Percentiles rank a stretch among this genome's conserved stretches.
Conservation (phyloP, 2,113 vertebrate species). For the Periophthalmus modestus region DNA sequence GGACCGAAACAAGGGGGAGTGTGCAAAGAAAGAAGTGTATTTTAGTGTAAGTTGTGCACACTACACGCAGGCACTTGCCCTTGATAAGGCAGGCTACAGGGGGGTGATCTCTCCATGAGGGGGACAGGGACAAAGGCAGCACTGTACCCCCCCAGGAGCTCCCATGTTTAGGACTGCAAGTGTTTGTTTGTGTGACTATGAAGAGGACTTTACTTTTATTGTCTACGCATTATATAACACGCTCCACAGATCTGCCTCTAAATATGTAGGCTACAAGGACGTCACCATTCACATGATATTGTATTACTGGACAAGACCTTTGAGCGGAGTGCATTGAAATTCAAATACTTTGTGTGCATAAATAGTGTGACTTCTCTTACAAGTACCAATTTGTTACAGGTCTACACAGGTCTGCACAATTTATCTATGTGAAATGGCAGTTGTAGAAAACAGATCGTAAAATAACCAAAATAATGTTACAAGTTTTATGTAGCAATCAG, state of each 20-base stretch:
- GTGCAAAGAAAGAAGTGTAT: conserved; percentile 59
- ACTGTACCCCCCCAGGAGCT: conserved; percentile 71
- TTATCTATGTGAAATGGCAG: too few species aligned
- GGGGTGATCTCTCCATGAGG: conserved; percentile 68
- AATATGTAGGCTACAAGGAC: conserved; percentile 44
- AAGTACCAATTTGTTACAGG: neutral
- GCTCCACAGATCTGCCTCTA: conserved; percentile 19
- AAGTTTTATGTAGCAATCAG: too few species aligned
- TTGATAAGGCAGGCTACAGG: conserved; percentile 61
- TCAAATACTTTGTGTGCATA: neutral
- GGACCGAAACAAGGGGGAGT: conserved; percentile 54
- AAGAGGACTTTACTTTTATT: conserved; percentile 57
- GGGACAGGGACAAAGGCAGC: conserved; percentile 73
- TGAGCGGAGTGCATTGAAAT: conserved; percentile 2
- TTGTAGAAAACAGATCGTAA: too few species aligned
- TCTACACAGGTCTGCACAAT: too few species aligned
- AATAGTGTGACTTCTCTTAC: neutral
- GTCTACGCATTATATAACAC: conserved; percentile 19
- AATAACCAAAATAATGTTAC: too few species aligned
- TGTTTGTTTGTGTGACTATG: conserved; percentile 49
- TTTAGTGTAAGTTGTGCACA: conserved; percentile 54
- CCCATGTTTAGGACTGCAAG: conserved; percentile 51
- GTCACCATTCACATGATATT: conserved; percentile 37
- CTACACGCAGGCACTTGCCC: conserved; percentile 76
- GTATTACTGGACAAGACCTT: conserved; percentile 29